Conservation (phyloP, 2,113 vertebrate genomes). For the Macquaria australasica region DNA sequence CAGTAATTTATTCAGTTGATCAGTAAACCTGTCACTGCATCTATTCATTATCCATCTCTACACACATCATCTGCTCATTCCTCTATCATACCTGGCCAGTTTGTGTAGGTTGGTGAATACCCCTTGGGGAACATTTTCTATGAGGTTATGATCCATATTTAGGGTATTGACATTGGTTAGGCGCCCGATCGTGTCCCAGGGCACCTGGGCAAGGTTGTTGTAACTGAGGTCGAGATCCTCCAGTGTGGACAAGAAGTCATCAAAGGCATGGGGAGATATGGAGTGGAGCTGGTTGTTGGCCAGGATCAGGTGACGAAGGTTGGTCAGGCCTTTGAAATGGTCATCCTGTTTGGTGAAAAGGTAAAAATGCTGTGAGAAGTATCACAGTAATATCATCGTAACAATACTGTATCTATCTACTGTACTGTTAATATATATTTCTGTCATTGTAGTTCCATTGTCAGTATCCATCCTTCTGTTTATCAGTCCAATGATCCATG, state of each 20-base stretch:
- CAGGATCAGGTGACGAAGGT: slow-evolving; percentile 92
- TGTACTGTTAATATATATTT: too few species aligned
- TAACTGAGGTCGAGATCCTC: slow-evolving; percentile 98
- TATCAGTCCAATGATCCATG: neutral
- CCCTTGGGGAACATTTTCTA: slow-evolving; percentile 93
- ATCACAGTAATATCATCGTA: neutral
- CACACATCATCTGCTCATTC: neutral
- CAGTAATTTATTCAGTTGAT: neutral
- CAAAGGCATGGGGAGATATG: slow-evolving; percentile 89
- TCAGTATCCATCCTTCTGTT: neutral
- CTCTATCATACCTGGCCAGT: slow-evolving; percentile 82
- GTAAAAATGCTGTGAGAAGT: neutral
- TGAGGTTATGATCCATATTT: slow-evolving; percentile 95
- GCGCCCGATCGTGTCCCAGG: slow-evolving; percentile 91
- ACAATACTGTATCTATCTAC: neutral
- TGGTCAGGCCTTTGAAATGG: slow-evolving; percentile 91
- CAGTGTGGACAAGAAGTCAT: slow-evolving; percentile 91
- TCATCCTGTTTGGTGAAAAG: slow-evolving; percentile 82
- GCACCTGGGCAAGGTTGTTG: slow-evolving; percentile 91
- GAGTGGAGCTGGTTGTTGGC: slow-evolving; percentile 94
- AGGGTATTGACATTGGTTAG: slow-evolving; percentile 94
- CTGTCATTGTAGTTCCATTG: neutral
- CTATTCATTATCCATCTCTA: neutral
- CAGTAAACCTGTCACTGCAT: neutral
- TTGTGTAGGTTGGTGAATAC: slow-evolving; percentile 97